These are phyloP conservation scores for Frankliniella intonsa DNA, from an alignment of 2,888 invertebrate genomes.

Conservation along the genomic window DNA sequence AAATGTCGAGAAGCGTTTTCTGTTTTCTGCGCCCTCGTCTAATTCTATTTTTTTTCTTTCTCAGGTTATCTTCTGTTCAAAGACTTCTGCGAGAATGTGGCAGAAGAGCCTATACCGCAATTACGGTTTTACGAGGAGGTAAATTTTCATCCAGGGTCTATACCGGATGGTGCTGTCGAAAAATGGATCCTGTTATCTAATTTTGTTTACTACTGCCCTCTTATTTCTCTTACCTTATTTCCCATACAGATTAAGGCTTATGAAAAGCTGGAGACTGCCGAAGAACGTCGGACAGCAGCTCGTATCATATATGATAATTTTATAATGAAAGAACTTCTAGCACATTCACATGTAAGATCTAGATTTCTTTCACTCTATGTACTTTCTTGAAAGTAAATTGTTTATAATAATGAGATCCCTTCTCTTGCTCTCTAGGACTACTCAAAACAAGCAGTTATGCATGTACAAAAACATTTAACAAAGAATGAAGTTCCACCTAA, in stretches of 20 bases:
- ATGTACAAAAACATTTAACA: conserved; percentile 96
- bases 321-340: conserved; percentile 99
- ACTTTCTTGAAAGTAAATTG: not conserved
- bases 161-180: not conserved
- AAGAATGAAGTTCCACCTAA: conserved; percentile 95
- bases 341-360: conserved; percentile 90
- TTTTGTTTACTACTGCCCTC: conserved; percentile 30
- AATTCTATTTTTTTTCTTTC: not conserved
- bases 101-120: conserved; percentile 95
- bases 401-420: conserved; percentile 30
- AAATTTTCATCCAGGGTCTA: conserved; percentile 45
- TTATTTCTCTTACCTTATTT: conserved; percentile 30
- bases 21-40: too few relatives aligned
- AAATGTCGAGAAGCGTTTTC: too few relatives aligned
- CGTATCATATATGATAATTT: conserved; percentile 99
- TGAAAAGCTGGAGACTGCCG: conserved; percentile 96
- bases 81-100: conserved; percentile 96
- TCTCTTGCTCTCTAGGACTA: conserved; percentile 75
- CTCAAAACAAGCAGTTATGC: conserved; percentile 93
- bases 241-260: conserved; percentile 91
- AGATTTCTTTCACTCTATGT: not conserved
- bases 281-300: conserved; percentile 91
- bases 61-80: conserved; percentile 98
- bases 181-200: not conserved
- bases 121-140: conserved; percentile 99